Base-by-base conservation (phyloP, 2,888 invertebrate species). In the Tuberolachnus salignus region DNA sequence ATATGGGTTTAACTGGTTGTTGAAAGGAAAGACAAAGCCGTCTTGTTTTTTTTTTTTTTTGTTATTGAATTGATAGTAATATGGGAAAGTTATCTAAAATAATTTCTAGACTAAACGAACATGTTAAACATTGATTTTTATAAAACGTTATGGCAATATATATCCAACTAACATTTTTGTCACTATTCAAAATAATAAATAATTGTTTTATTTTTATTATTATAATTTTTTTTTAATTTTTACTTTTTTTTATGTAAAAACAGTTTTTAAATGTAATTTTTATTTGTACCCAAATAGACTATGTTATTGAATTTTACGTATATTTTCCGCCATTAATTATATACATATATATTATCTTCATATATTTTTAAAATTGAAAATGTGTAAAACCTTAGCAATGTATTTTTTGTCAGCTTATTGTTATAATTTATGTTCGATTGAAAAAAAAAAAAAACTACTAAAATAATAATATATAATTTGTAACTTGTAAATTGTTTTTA, bases 391-490 rank as follows among this genome's bases (percentile, higher is more conserved):
- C n/a, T 26, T 67, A 78, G 57, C 26, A 49, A 46, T 14, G 42
- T 66, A 78, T 57, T 49, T 78, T 64, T 67, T 67, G 46, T 78
- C 67, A 14, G 34, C 59, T 78, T 57, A 69, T 67, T 78, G 78
- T 78, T 78, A 67, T 67, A 59, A 57, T 46, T 13, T 59, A 67
- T 78, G 55, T 63, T 63, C 72, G 61, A 78, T 19, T 63, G 19
- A 69, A 55, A 67, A 72, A 26, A 26, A 69, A 66, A n/a, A 72
- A 72, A 74, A 64, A 75, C 16, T 26, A 57, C 59, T 67, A 59
- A 49, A 78, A 57, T 75, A 78, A 66, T 61, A 53, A 66, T 75
- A 75, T 53, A 75, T 67, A 26, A 75, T 78, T 57, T 78, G 55
- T 78, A 78, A 78, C 34, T 59, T 67, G 67, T 78, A 67, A 57